A percentile compares a stretch with the other conserved stretches of the same genome.
Evolutionary conservation across 2,113 vertebrate genomes (phyloP).

Genomic region (Clarias gariepinus): DNA sequence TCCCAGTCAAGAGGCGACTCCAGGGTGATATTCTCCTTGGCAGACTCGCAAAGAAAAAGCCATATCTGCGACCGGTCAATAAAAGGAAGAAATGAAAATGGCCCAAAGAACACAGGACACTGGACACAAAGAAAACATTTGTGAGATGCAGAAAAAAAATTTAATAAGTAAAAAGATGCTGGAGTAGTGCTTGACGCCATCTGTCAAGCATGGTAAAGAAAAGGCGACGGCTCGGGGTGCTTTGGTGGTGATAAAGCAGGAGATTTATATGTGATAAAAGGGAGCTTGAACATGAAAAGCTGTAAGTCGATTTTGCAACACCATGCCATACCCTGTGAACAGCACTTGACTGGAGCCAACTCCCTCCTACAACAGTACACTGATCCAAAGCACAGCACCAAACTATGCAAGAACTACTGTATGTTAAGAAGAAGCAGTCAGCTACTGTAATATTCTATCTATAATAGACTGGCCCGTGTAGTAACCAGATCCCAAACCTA

Average conservation of each 20-base stretch:
- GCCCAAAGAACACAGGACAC: background rate
- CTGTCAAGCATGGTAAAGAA: background rate
- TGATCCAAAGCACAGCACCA: background rate
- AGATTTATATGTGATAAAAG: too few species aligned
- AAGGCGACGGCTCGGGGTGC: background rate
- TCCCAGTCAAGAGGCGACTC: background rate
- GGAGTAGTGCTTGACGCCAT: too few species aligned
- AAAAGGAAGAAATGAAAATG: background rate
- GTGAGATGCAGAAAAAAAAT: too few species aligned
- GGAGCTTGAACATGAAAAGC: background rate
- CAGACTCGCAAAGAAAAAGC: background rate
- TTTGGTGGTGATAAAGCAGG: background rate
- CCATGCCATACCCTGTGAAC: too few species aligned
- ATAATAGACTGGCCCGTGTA: background rate
- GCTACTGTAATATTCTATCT: background rate
- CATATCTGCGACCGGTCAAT: background rate
- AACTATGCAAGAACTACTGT: background rate
- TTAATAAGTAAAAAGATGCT: too few species aligned
- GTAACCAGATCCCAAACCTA: background rate
- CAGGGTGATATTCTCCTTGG: background rate
- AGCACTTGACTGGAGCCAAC: background rate
- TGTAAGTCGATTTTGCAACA: background rate
- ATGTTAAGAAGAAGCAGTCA: background rate
- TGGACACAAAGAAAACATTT: background rate
- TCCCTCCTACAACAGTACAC: background rate